Evolutionary conservation across 1,140 invertebrate species (phyloP).

Genomic region (Drosophila ercepeae): DNA sequence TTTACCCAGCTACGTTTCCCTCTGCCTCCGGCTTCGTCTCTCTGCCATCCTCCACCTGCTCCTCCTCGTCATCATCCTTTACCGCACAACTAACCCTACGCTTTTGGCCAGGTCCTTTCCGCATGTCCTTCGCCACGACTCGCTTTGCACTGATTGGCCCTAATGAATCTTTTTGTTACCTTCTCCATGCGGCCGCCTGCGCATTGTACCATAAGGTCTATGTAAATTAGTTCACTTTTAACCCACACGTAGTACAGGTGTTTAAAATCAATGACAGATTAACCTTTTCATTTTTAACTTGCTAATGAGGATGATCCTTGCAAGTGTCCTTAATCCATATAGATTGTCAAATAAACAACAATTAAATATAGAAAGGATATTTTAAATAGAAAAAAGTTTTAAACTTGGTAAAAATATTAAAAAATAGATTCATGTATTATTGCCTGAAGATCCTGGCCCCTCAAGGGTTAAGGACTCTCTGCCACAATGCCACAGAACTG

Average conservation of each 20-base stretch:
- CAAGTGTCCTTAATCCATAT: too few relatives aligned
- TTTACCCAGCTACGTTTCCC: background rate
- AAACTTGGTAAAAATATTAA: background rate
- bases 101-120: constrained; percentile 31
- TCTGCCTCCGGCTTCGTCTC: constrained; percentile 5
- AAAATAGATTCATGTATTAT: too few relatives aligned
- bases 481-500: constrained; percentile 57
- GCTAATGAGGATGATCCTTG: too few relatives aligned
- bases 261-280: constrained; percentile 8
- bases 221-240: constrained; percentile 82
- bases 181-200: constrained; percentile 70
- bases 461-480: constrained; percentile 62
- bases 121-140: constrained; percentile 53
- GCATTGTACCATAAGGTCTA: constrained; percentile 78
- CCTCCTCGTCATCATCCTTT: too few relatives aligned
- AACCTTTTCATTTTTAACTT: too few relatives aligned
- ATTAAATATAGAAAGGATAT: too few relatives aligned
- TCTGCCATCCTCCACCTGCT: too few relatives aligned
- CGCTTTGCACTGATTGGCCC: constrained; percentile 80
- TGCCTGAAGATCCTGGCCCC: background rate
- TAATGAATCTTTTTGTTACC: constrained; percentile 82
- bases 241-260: constrained; percentile 29
- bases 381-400: too few relatives aligned
- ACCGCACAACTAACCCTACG: background rate
- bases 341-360: too few relatives aligned